A percentile compares a stretch with the other conserved stretches of the same genome.
Conservation (phyloP, 1,140 invertebrate genomes). For the Melanaphis sacchari region DNA sequence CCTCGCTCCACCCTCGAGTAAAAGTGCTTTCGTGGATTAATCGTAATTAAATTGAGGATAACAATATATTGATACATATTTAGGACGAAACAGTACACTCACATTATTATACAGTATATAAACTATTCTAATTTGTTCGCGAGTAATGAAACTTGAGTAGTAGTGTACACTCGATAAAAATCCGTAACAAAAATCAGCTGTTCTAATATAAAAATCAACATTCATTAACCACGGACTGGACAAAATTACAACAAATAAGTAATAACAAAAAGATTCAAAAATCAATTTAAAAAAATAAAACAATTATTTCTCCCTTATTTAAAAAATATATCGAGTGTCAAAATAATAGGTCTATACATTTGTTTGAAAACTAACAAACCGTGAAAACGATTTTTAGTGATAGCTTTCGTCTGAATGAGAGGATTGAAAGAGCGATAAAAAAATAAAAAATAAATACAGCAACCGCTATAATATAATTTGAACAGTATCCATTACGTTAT, state of each 20-base stretch:
- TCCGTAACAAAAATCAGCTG: background rate
- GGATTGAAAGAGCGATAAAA: background rate
- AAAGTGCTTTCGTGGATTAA: background rate
- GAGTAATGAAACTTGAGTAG: background rate
- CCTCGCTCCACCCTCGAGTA: background rate
- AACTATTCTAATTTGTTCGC: background rate
- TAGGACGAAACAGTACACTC: background rate
- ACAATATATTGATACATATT: background rate
- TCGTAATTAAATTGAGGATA: background rate
- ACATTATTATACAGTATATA: background rate
- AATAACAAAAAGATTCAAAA: background rate
- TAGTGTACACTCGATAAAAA: too few species aligned
- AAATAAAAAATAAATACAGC: background rate
- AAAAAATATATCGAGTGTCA: background rate
- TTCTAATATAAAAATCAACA: background rate
- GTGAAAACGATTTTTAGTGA: conserved; percentile 14
- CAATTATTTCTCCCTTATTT: background rate
- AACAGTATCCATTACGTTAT: conserved; percentile 35
- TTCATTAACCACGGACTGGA: background rate
- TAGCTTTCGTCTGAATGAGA: background rate
- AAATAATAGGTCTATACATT: conserved; percentile 7
- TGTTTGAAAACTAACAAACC: background rate
- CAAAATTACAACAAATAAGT: background rate
- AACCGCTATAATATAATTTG: background rate
- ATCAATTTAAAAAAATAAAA: background rate